Base-by-base conservation (phyloP, 2,888 invertebrate species). In the Lymantria monacha region DNA sequence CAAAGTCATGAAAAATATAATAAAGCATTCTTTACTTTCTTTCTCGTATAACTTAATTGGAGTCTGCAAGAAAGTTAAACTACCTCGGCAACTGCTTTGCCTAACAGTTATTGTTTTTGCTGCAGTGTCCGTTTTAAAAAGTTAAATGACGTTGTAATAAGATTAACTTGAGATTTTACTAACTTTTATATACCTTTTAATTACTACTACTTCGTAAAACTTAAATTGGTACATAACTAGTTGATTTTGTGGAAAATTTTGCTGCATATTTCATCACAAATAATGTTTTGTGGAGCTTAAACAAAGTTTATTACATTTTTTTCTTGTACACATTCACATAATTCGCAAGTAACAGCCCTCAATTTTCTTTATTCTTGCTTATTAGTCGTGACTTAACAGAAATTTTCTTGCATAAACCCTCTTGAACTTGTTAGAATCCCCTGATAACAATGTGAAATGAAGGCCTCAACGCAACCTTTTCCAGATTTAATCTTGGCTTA, bases 401-500 rank as follows among this genome's bases (percentile, higher is more conserved):
- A 65, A 46, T 46, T n/a, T 59, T 51, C 54, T 57, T 57, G 50
- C 53, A 53, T 60, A 56, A 59, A 67, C 53, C 55, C 69, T 56
- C 67, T 69, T 67, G 63, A 66, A 63, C 66, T 66, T 60, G 56
- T 48, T 30, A 38, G 65, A 70, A 73, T 70, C 63, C 63, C 59
- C 42, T 48, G 63, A 67, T 66, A 70, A 74, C 72, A 74, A 70
- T 69, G 63, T 70, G 55, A 59, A 69, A 60, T 59, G 61, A 61
- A 68, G 59, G 66, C 56, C 55, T 67, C 53, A 58, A 53, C 54
- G 53, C 61, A 60, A 66, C 66, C 56, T 65, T 68, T 44, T 41
- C 44, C 56, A 69, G 72, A 75, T 74, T 75, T 69, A 76, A 76
- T 76, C 70, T 69, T 57, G 63, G 46, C 59, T 59, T 67, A 69